These are phyloP conservation scores for Metaphire vulgaris DNA, from an alignment of 1,140 invertebrate species.

Conservation along the genomic window DNA sequence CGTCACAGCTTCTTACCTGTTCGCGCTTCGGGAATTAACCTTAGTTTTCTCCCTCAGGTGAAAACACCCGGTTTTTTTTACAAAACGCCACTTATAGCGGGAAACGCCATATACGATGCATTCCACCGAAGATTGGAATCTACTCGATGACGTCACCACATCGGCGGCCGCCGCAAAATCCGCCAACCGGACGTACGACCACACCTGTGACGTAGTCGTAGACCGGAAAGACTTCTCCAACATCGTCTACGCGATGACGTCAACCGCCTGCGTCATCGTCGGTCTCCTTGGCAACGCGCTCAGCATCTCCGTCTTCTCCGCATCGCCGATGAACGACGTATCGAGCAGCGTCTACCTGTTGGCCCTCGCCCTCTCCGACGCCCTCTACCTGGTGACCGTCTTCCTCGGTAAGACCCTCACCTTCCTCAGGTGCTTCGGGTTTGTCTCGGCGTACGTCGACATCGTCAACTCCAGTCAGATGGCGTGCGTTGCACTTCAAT, in stretches of 20 bases:
- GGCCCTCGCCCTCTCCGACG: constrained; percentile 23
- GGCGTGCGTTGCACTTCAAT: constrained; percentile 21
- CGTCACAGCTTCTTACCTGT: too few species aligned
- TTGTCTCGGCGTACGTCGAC: constrained; percentile 14
- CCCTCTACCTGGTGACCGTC: constrained; percentile 24
- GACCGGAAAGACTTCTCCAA: too few species aligned
- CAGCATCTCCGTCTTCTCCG: constrained; percentile 12
- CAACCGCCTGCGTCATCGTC: background rate
- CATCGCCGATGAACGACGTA: constrained; percentile 1
- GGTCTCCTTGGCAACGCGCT: constrained; percentile 16
- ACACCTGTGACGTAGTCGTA: too few species aligned
- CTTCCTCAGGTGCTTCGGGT: constrained; percentile 19
- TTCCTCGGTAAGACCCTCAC: constrained; percentile 23
- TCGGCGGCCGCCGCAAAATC: too few species aligned
- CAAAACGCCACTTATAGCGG: too few species aligned
- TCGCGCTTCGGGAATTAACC: too few species aligned
- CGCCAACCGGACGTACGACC: too few species aligned
- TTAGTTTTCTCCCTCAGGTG: too few species aligned
- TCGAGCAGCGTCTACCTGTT: constrained; percentile 29
- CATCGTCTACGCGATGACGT: constrained; percentile 8
- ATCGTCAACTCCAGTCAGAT: constrained; percentile 13
- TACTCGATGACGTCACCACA: too few species aligned
- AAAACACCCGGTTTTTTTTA: too few species aligned
- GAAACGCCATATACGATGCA: too few species aligned
- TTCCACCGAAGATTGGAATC: too few species aligned